Conservation (phyloP, 1,140 invertebrate genomes). For the Idris sp. region DNA sequence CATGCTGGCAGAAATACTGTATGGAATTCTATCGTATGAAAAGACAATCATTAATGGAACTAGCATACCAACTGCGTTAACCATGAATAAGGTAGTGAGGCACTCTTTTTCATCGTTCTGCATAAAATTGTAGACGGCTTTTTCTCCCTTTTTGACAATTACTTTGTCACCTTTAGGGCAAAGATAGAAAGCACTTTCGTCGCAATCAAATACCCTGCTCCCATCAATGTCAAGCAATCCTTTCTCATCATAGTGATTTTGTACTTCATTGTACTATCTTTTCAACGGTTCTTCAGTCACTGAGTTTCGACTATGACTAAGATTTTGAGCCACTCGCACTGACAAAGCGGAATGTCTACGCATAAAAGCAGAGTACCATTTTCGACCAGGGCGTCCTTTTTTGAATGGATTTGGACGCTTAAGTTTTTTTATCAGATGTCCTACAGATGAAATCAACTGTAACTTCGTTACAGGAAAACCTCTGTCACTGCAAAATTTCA, state of each 20-base stretch:
- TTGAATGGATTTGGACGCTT: constrained; percentile 45
- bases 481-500: constrained; percentile 57
- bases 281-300: constrained; percentile 4
- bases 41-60: constrained; percentile 19
- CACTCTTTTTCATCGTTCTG: constrained; percentile 33
- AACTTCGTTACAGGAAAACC: constrained; percentile 69
- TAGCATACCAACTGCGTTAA: constrained; percentile 26
- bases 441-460: constrained; percentile 64
- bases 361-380: constrained; percentile 49
- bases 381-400: constrained; percentile 38
- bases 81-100: constrained; percentile 22
- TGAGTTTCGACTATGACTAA: no score
- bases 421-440: constrained; percentile 64
- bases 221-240: constrained; percentile 6
- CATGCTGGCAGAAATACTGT: constrained; percentile 14
- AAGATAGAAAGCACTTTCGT: constrained; percentile 69
- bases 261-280: constrained; percentile 10
- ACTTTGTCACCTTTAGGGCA: constrained; percentile 53
- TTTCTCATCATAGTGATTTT: constrained; percentile 5
- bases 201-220: constrained; percentile 65
- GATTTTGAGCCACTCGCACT: constrained; percentile 41
- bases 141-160: constrained; percentile 63
- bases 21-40: constrained; percentile 25
- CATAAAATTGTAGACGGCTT: constrained; percentile 59
- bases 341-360: constrained; percentile 20